phyloP scores from a whole-genome alignment of 2,113 vertebrate genomes.

The Amblyornis subalaris region DNA sequence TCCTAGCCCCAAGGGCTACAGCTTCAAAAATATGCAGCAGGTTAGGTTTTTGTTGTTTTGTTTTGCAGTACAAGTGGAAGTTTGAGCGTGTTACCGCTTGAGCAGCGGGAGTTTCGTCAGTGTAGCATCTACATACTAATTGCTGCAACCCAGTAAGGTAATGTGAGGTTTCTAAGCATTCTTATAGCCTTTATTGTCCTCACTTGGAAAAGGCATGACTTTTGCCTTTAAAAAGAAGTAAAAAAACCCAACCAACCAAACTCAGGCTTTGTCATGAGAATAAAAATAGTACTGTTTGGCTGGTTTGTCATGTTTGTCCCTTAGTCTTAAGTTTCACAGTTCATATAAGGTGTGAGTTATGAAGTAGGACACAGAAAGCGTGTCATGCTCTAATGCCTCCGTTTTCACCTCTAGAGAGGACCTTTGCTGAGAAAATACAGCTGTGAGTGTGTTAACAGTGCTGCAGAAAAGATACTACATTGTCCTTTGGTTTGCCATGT shows the following conservation, averaged over 20 bases:
- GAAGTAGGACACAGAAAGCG: neutral
- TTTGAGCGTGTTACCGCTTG: neutral
- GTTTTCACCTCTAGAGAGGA: constrained; percentile 23
- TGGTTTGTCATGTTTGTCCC: constrained; percentile 33
- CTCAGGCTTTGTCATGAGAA: neutral
- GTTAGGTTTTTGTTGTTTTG: neutral
- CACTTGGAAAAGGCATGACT: neutral
- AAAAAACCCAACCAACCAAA: neutral
- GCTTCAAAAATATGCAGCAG: neutral
- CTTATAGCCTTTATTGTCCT: neutral
- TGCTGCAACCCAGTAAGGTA: neutral
- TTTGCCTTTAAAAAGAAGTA: constrained; percentile 30
- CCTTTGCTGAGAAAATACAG: neutral
- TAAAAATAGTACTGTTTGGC: constrained; percentile 36
- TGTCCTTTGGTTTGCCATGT: neutral
- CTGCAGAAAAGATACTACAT: neutral
- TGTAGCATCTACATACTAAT: neutral
- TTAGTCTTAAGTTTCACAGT: constrained; percentile 39
- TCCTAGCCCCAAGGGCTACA: neutral
- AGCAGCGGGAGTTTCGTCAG: neutral
- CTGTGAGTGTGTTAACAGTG: neutral
- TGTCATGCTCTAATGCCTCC: neutral
- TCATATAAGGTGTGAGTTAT: constrained; percentile 35
- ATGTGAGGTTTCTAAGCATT: neutral
- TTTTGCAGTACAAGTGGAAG: neutral